phyloP scores from a whole-genome alignment of 2,888 invertebrate genomes.

The Hofmannophila pseudospretella region DNA sequence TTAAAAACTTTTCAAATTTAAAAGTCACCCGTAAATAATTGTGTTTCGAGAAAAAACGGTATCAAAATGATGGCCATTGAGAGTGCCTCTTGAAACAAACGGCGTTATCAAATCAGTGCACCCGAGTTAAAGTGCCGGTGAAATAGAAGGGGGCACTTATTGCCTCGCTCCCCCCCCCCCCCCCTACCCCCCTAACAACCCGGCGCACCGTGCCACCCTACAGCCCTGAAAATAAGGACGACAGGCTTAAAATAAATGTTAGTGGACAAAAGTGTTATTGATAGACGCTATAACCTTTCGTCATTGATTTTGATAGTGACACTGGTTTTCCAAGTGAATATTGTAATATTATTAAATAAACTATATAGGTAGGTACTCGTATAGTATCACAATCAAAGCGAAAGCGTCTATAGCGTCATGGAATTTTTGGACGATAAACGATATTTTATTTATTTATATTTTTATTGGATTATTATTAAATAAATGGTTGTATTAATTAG shows the following conservation, averaged over 20 bases:
- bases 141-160: slow-evolving; percentile 72
- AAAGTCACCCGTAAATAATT: slow-evolving; percentile 26
- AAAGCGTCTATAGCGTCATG: too few species aligned
- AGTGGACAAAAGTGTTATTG: not conserved
- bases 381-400: too few species aligned
- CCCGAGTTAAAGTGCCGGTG: slow-evolving; percentile 72
- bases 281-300: not conserved
- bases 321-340: not conserved
- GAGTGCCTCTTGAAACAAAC: slow-evolving; percentile 70
- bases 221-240: slow-evolving; percentile 25
- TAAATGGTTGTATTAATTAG: too few species aligned
- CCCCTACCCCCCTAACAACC: too few species aligned
- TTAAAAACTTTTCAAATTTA: slow-evolving; percentile 35
- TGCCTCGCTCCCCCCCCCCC: slow-evolving; percentile 36
- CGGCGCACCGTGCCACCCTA: slow-evolving; percentile 14
- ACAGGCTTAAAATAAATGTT: slow-evolving; percentile 30
- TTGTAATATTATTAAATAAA: too few species aligned
- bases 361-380: too few species aligned
- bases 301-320: slow-evolving; percentile 2
- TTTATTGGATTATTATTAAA: too few species aligned
- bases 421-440: too few species aligned
- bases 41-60: slow-evolving; percentile 46
- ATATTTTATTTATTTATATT: too few species aligned
- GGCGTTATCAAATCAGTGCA: slow-evolving; percentile 77
- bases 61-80: slow-evolving; percentile 51